Percentiles rank a stretch among this genome's conserved stretches.
Evolutionary conservation across 92 coral and sea anemone species (phyloP).

Genomic region (Metridium senile): DNA sequence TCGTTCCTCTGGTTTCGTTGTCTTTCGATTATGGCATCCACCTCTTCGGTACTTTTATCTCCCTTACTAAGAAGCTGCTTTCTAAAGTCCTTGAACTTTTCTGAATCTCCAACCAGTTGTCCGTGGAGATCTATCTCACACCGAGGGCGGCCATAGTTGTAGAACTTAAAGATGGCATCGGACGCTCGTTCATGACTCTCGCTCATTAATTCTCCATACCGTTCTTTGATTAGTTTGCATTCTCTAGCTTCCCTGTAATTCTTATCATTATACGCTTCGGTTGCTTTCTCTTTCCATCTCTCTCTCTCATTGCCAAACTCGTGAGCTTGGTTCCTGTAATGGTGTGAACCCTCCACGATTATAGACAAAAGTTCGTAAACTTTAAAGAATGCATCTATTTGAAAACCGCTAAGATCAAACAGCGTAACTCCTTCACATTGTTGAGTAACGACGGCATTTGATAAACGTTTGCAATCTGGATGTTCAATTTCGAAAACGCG

Average conservation of each 20-base stretch:
- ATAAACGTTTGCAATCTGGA: no score
- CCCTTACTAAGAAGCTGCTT: conserved; percentile 22
- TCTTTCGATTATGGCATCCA: conserved; percentile 26
- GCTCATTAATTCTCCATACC: conserved; percentile 37
- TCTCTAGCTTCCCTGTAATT: conserved; percentile 1
- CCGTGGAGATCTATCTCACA: conserved; percentile 68
- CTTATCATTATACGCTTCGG: conserved; percentile 10
- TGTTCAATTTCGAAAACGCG: no score
- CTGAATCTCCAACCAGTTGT: conserved; percentile 46
- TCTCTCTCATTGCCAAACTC: conserved; percentile 23
- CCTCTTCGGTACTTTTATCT: conserved; percentile 6
- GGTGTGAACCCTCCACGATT: conserved; percentile 14
- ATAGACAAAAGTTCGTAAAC: neutral
- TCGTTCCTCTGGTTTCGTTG: conserved; percentile 46
- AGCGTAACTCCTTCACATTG: no score
- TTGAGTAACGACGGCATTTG: no score
- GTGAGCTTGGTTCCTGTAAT: conserved; percentile 57
- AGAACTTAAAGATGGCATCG: conserved; percentile 37
- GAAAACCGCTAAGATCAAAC: conserved; percentile 12
- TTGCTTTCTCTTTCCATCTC: conserved; percentile 43
- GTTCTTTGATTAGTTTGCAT: conserved; percentile 35
- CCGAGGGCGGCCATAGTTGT: conserved; percentile 39
- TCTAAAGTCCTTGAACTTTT: conserved; percentile 4
- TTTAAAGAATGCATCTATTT: neutral
- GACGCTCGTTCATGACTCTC: conserved; percentile 44